Conservation (phyloP, 1,140 invertebrate species). For the Drosophila fuyamai region DNA sequence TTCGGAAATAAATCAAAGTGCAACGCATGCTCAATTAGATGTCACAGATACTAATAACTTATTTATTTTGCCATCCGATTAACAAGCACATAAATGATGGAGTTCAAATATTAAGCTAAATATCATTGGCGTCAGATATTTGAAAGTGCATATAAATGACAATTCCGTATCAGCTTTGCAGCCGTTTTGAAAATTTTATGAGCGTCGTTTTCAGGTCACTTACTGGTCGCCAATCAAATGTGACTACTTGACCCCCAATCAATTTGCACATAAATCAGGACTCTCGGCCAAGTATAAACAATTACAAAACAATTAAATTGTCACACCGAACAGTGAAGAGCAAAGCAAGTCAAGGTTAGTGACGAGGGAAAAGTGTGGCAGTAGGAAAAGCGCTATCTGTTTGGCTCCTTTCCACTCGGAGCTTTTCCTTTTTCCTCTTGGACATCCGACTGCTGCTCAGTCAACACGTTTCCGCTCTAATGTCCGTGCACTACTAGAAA, state of each 20-base stretch:
- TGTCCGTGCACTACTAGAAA: constrained; percentile 16
- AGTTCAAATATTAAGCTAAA: constrained; percentile 19
- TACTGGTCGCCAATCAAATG: constrained; percentile 17
- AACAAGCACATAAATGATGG: constrained; percentile 6
- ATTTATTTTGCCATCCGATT: constrained; percentile 24
- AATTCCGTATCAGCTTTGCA: constrained; percentile 15
- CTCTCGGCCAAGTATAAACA: constrained; percentile 57
- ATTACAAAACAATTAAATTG: constrained; percentile 83
- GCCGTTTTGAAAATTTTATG: constrained; percentile 30
- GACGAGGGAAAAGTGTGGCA: constrained; percentile 12
- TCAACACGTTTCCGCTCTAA: constrained; percentile 58
- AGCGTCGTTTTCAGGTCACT: constrained; percentile 26
- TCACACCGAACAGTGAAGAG: constrained; percentile 53
- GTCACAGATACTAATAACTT: constrained; percentile 26
- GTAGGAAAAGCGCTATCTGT: constrained; percentile 55
- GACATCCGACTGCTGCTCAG: constrained; percentile 36
- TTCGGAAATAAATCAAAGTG: constrained; percentile 20
- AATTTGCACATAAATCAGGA: constrained; percentile 69
- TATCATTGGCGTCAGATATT: constrained; percentile 6
- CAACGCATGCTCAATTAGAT: constrained; percentile 14
- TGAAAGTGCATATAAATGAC: constrained; percentile 6
- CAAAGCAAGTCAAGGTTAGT: constrained; percentile 29
- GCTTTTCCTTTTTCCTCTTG: constrained; percentile 14
- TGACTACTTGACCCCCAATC: constrained; percentile 39
- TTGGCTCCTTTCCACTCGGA: constrained; percentile 13